Base-by-base conservation (phyloP, 2,113 vertebrate species). In the Dolichallabes microphthalmus region DNA sequence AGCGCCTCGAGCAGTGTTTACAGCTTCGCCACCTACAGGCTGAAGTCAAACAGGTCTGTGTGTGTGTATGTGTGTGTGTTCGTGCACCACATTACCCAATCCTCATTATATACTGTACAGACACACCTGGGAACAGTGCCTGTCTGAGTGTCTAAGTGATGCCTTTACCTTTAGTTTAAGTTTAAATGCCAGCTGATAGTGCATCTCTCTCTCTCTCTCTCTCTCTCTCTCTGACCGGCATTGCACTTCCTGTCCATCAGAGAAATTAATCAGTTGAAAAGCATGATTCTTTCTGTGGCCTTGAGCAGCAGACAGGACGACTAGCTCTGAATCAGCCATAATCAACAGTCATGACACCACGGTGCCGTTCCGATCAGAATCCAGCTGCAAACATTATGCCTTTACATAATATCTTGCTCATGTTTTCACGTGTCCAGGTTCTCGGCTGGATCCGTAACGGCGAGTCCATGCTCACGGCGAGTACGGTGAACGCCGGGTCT, bases 401-500 rank as follows among this genome's bases (percentile, higher is more conserved):
- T 73, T 35, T 12, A 45, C 12, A 39, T 39, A 69, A 69, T 30
- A 20, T n/a, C 13, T 12, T 64, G 3, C 9, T 75, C 35, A 4
- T 82, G 15, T 86, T 14, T 71, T 57, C 17, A 15, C 83, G 27
- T 85, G 69, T 82, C 25, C 94, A 99, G 98, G 98, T 99, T 84
- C 94, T 99, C 69, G 97, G 97, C 45, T 99, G 97, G 98, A 99
- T 99, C 90, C 95, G 96, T 30, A 99, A 99, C 10, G 98, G 98
- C 2, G 98, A 99, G 90, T 97, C 98, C 0, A 99, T 99, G 97
- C 92, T 99, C 89, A 97, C 96, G 0, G 98, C 98, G 68, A 99
- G 96, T 92, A 95, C 98, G 58, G 94, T 98, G 92, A 99, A 98
- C 0, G 98, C 98, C 17, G 98, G 97, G 89, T 99, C 97, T 74